These are phyloP conservation scores for Pluvialis apricaria DNA, from an alignment of 2,113 vertebrate species.

Conservation along the genomic window DNA sequence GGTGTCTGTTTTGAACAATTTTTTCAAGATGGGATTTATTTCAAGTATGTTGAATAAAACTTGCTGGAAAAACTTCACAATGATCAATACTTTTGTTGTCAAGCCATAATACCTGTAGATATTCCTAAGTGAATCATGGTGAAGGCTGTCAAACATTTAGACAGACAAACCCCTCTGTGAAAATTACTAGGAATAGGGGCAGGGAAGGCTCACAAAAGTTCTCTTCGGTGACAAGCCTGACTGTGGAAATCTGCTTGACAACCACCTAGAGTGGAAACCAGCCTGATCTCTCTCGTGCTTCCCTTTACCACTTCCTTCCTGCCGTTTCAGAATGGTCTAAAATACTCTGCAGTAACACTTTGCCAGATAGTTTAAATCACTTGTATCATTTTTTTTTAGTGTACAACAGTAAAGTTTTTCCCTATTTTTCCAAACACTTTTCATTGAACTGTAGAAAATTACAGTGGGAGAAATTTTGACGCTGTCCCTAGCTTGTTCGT, in stretches of 20 bases:
- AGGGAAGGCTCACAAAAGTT: neutral
- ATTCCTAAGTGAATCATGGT: neutral
- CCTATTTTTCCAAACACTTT: neutral
- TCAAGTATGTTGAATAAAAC: neutral
- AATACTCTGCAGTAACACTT: neutral
- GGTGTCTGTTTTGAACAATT: neutral
- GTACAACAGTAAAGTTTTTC: neutral
- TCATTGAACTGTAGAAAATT: neutral
- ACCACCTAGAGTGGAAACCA: neutral
- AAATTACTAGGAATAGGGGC: neutral
- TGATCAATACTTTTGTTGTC: neutral
- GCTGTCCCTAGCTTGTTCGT: neutral
- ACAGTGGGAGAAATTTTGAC: neutral
- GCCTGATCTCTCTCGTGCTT: neutral
- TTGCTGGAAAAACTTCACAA: neutral
- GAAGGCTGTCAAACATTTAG: neutral
- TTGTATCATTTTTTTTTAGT: neutral
- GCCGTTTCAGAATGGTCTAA: neutral
- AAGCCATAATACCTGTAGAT: neutral
- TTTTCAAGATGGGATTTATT: neutral
- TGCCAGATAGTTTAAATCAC: neutral
- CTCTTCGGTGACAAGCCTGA: neutral
- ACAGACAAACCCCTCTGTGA: neutral
- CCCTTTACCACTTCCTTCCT: neutral
- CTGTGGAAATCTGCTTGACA: neutral